phyloP scores from a whole-genome alignment of 64 coral and sea anemone genomes.

The Acropora tenuis region DNA sequence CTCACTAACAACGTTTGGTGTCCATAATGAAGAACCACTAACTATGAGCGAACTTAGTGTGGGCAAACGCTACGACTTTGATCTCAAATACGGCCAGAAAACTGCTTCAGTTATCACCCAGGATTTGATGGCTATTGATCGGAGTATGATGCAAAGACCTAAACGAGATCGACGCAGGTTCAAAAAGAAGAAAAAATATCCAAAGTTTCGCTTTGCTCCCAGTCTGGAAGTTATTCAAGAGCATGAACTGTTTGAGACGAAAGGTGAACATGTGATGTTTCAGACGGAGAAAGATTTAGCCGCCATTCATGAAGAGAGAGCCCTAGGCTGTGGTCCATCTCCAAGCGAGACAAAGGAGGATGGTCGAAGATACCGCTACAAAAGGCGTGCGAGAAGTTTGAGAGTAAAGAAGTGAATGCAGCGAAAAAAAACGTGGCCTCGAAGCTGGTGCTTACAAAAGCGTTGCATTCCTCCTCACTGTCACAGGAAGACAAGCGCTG shows the following conservation, averaged over 20 bases:
- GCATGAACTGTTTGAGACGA: conserved; percentile 39
- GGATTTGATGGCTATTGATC: conserved; percentile 9
- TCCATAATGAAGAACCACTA: neutral
- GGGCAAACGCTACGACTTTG: conserved; percentile 62
- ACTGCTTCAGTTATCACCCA: conserved; percentile 23
- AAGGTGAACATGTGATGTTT: neutral
- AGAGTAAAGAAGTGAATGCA: neutral
- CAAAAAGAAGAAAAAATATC: conserved; percentile 40
- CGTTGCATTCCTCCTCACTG: neutral
- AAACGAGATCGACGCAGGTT: conserved; percentile 43
- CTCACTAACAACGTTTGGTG: neutral
- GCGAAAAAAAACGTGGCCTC: neutral
- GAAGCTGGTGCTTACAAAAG: neutral
- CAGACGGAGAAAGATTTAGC: conserved; percentile 8
- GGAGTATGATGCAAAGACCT: conserved; percentile 35
- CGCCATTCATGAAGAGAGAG: conserved; percentile 35
- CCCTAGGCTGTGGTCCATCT: neutral
- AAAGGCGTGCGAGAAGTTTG: neutral
- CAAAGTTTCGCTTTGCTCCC: conserved; percentile 54
- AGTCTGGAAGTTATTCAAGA: conserved; percentile 69
- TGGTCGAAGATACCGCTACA: neutral
- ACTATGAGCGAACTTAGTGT: conserved; percentile 41
- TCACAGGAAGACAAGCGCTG: neutral
- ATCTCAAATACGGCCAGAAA: conserved; percentile 69
- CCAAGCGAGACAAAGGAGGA: neutral